Conservation (phyloP, 2,888 invertebrate genomes). For the Pocota personata region DNA sequence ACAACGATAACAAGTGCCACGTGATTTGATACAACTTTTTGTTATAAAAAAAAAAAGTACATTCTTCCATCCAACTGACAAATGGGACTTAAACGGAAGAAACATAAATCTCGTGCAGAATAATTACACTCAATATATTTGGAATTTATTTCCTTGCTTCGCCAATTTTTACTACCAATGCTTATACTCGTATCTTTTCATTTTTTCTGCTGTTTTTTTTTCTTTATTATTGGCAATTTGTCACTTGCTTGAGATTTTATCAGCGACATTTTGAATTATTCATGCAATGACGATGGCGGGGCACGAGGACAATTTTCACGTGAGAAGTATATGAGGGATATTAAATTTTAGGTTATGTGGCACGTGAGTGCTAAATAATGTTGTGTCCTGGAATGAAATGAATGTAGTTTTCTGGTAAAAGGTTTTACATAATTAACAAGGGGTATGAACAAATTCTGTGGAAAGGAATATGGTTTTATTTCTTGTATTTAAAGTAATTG, state of each 20-base stretch:
- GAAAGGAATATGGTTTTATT: too few species aligned
- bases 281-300: constrained; percentile 8
- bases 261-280: constrained; percentile 61
- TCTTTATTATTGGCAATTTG: constrained; percentile 58
- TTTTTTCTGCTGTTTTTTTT: neutral
- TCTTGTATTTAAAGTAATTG: too few species aligned
- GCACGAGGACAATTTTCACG: neutral
- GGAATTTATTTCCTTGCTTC: constrained; percentile 19
- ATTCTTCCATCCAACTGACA: constrained; percentile 11
- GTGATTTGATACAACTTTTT: constrained; percentile 6
- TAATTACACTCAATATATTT: constrained; percentile 57
- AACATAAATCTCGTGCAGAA: constrained; percentile 56
- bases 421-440: too few species aligned
- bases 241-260: constrained; percentile 64
- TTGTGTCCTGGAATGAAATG: neutral
- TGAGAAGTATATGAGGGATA: neutral
- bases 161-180: constrained; percentile 28
- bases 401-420: neutral
- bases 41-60: neutral
- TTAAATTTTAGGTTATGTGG: constrained; percentile 1
- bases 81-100: constrained; percentile 42
- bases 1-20: neutral
- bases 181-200: too few species aligned
- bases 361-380: constrained; percentile 7
- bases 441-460: too few species aligned